A percentile compares a stretch with the other conserved stretches of the same genome.
Evolutionary conservation across 2,888 invertebrate genomes (phyloP).

Genomic region (Xanthia togata): DNA sequence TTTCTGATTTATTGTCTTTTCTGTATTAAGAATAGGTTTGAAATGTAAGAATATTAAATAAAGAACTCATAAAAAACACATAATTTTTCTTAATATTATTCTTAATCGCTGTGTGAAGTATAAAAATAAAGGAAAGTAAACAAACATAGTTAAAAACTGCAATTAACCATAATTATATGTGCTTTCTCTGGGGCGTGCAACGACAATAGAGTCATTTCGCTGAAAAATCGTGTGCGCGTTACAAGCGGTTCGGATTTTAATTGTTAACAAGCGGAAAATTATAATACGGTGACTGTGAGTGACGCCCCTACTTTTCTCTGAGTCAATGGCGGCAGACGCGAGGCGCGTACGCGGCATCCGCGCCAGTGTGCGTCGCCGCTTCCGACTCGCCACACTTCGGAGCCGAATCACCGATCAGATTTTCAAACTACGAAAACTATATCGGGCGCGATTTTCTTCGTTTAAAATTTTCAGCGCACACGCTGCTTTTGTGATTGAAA

Average conservation of each 20-base stretch:
- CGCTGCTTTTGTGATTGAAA: constrained; percentile 82
- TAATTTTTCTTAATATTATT: no score
- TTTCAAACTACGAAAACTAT: constrained; percentile 73
- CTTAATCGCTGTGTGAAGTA: constrained; percentile 63
- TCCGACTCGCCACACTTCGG: constrained; percentile 84
- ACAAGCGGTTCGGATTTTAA: constrained; percentile 72
- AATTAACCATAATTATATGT: constrained; percentile 55
- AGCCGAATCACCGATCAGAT: constrained; percentile 66
- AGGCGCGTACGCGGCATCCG: constrained; percentile 71
- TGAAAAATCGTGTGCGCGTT: constrained; percentile 55
- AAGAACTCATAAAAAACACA: constrained; percentile 27
- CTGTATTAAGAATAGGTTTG: constrained; percentile 25
- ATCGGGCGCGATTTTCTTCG: constrained; percentile 65
- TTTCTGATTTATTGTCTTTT: constrained; percentile 4
- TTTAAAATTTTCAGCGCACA: constrained; percentile 69
- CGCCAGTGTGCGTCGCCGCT: constrained; percentile 83
- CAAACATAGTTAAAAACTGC: constrained; percentile 48
- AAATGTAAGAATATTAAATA: constrained; percentile 27
- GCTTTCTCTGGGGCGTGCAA: constrained; percentile 66
- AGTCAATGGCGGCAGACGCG: constrained; percentile 75
- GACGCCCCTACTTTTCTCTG: constrained; percentile 87
- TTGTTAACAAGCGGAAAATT: constrained; percentile 85
- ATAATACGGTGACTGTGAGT: constrained; percentile 75
- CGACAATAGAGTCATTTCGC: constrained; percentile 63
- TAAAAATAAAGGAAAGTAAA: constrained; percentile 56